These are phyloP conservation scores for Parazoanthus swiftii DNA, from an alignment of 92 coral and sea anemone species.

Conservation along the genomic window DNA sequence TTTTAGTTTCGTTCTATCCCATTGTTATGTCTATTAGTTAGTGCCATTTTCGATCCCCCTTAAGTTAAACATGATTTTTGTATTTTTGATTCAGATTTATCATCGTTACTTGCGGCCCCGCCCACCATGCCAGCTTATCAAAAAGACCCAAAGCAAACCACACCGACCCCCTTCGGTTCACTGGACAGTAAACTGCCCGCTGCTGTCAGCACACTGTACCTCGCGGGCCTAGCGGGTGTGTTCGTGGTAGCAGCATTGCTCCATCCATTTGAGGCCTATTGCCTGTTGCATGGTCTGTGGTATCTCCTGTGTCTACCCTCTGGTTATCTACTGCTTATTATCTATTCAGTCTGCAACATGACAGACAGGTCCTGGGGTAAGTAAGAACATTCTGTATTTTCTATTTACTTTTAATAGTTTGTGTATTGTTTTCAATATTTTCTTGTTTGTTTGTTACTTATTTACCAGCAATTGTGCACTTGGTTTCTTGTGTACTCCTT, in stretches of 20 bases:
- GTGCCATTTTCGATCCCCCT: too few species aligned
- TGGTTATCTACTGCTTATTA: slow-evolving; percentile 83
- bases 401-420: too few species aligned
- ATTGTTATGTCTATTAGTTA: too few species aligned
- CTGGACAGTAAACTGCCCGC: slow-evolving; percentile 56
- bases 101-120: not conserved
- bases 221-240: slow-evolving; percentile 65
- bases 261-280: slow-evolving; percentile 79
- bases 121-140: slow-evolving; percentile 11
- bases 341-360: slow-evolving; percentile 90
- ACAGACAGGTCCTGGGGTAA: slow-evolving; percentile 97
- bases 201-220: slow-evolving; percentile 71
- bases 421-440: too few species aligned
- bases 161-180: slow-evolving; percentile 7
- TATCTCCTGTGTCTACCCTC: slow-evolving; percentile 84
- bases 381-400: slow-evolving; percentile 3
- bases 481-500: too few species aligned
- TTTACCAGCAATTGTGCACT: too few species aligned
- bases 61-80: not conserved
- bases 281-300: slow-evolving; percentile 85
- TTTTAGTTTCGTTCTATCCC: too few species aligned
- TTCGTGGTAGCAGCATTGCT: slow-evolving; percentile 67
- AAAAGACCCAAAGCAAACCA: not conserved
- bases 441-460: too few species aligned
- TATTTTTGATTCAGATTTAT: not conserved